Percentiles rank a stretch among this genome's conserved stretches.
Conservation (phyloP, 2,888 invertebrate genomes). For the Patella depressa region DNA sequence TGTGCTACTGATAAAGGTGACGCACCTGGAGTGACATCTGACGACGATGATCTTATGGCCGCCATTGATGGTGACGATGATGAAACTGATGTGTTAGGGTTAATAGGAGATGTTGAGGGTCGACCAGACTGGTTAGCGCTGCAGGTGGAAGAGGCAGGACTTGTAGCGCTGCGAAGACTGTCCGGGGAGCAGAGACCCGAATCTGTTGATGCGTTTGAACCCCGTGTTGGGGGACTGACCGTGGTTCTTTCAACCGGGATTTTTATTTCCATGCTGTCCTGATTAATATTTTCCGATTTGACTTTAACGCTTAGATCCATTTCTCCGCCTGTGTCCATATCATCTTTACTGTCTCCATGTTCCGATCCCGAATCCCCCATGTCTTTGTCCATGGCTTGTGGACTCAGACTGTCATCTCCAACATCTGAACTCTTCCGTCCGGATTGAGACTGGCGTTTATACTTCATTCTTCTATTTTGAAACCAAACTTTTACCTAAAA, state of each 20-base stretch:
- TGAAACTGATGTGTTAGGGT: constrained; percentile 1
- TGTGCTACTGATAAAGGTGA: constrained; percentile 11
- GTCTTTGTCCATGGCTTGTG: constrained; percentile 19
- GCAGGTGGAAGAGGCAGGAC: constrained; percentile 35
- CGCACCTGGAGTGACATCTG: not conserved
- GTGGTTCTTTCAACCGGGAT: constrained; percentile 18
- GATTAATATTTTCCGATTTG: constrained; percentile 15
- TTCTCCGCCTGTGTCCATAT: constrained; percentile 13
- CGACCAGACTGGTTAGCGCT: constrained; percentile 18
- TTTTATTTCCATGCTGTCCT: constrained; percentile 15
- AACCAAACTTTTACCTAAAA: constrained; percentile 92
- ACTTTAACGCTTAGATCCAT: constrained; percentile 2
- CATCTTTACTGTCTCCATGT: constrained; percentile 15
- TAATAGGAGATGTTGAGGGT: constrained; percentile 19
- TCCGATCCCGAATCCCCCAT: constrained; percentile 15
- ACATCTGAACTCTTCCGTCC: constrained; percentile 47
- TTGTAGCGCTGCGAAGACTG: constrained; percentile 40
- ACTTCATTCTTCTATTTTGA: constrained; percentile 97
- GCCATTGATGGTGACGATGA: not conserved
- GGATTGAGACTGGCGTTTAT: constrained; percentile 62
- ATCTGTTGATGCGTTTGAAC: constrained; percentile 37
- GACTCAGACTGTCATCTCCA: constrained; percentile 9
- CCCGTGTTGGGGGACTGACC: constrained; percentile 36
- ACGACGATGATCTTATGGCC: constrained; percentile 1
- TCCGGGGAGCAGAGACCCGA: constrained; percentile 43